A percentile compares a stretch with the other conserved stretches of the same genome.
phyloP scores from a whole-genome alignment of 2,888 invertebrate genomes.

The Lycophotia porphyrea region DNA sequence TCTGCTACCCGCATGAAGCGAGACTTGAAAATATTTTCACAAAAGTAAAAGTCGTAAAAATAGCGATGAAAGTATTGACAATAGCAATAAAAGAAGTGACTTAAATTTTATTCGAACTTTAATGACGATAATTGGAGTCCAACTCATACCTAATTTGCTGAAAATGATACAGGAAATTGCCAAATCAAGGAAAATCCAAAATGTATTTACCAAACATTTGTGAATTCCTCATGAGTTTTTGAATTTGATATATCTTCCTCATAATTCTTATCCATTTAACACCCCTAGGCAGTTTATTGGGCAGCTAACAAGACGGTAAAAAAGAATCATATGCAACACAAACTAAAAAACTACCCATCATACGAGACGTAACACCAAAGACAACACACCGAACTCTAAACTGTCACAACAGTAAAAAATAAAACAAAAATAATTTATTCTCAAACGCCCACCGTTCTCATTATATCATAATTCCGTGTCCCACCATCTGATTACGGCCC shows the following conservation, averaged over 20 bases:
- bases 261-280: background rate
- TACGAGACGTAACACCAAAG: conserved; percentile 21
- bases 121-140: background rate
- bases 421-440: conserved; percentile 18
- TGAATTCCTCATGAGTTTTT: conserved; percentile 7
- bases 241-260: background rate
- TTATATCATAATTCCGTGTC: conserved; percentile 70
- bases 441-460: conserved; percentile 44
- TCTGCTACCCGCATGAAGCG: conserved; percentile 42
- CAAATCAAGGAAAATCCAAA: background rate
- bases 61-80: background rate
- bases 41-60: conserved; percentile 36
- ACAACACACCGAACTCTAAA: conserved; percentile 12
- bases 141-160: background rate
- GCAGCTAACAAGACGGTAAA: background rate
- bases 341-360: background rate
- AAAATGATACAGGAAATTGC: background rate
- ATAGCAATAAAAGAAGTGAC: background rate
- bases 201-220: background rate
- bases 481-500: conserved; percentile 79
- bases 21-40: conserved; percentile 44
- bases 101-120: background rate
- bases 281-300: background rate
- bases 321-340: background rate
- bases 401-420: conserved; percentile 9